Conservation (phyloP, 2,888 invertebrate genomes). For the Xestia rhomboidea region DNA sequence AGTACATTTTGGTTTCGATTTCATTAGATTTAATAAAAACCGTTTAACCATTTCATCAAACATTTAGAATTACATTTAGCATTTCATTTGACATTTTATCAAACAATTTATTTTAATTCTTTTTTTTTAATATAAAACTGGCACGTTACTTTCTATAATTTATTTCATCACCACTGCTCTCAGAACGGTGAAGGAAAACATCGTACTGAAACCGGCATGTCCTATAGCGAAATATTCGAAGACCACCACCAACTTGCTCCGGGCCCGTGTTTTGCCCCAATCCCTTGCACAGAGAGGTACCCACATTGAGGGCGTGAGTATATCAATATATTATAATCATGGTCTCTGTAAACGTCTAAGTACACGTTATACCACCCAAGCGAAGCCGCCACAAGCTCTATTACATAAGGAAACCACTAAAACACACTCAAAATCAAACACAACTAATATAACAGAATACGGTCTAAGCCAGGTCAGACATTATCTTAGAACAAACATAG, state of each 20-base stretch:
- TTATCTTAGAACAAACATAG: constrained; percentile 72
- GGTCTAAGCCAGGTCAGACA: constrained; percentile 51
- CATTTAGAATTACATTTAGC: too few species aligned
- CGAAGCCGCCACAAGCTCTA: not conserved
- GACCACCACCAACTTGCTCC: too few species aligned
- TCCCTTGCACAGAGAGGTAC: not conserved
- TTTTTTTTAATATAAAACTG: too few species aligned
- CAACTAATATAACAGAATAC: constrained; percentile 44
- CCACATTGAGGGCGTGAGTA: too few species aligned
- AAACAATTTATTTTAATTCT: too few species aligned
- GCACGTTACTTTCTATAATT: not conserved
- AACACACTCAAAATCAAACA: constrained; percentile 35
- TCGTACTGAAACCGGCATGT: not conserved
- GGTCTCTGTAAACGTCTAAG: not conserved
- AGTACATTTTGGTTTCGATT: too few species aligned
- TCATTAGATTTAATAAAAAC: too few species aligned
- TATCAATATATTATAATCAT: not conserved
- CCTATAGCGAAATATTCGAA: not conserved
- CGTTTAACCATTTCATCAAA: too few species aligned
- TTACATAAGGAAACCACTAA: constrained; percentile 29
- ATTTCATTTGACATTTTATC: too few species aligned
- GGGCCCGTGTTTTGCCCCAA: not conserved
- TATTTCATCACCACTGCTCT: not conserved
- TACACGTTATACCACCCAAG: not conserved
- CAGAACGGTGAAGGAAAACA: not conserved